phyloP scores from a whole-genome alignment of 2,888 invertebrate genomes.

The Unio delphinus region DNA sequence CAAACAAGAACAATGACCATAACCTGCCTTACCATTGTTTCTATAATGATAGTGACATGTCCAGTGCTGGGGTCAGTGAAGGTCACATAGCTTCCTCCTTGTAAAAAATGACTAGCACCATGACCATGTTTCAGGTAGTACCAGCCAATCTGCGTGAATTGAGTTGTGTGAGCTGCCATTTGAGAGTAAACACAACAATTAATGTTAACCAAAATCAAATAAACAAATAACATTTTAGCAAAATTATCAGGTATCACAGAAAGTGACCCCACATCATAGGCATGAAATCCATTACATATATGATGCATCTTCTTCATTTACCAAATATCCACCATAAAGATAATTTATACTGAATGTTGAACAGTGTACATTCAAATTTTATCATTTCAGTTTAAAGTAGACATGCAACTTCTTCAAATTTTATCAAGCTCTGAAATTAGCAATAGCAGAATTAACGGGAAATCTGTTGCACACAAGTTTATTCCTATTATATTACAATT shows the following conservation, averaged over 20 bases:
- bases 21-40: constrained; percentile 55
- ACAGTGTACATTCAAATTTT: too few species aligned
- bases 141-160: constrained; percentile 62
- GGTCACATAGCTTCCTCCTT: constrained; percentile 62
- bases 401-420: too few species aligned
- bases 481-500: too few species aligned
- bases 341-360: too few species aligned
- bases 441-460: too few species aligned
- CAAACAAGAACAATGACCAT: neutral
- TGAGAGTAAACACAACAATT: constrained; percentile 6
- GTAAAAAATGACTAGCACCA: constrained; percentile 55
- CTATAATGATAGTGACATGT: constrained; percentile 61
- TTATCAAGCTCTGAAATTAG: too few species aligned
- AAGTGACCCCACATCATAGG: neutral
- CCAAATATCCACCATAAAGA: too few species aligned
- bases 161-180: constrained; percentile 59
- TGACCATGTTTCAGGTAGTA: constrained; percentile 51
- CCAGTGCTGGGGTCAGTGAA: constrained; percentile 47
- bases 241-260: neutral
- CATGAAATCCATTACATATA: too few species aligned
- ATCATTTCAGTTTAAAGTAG: too few species aligned
- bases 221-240: neutral
- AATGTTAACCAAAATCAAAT: neutral
- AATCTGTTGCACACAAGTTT: too few species aligned
- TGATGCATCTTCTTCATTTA: too few species aligned